Evolutionary conservation across 2,113 vertebrate genomes (phyloP), one percentile per base, ranked within the genome.

Genomic region (Rhinoderma darwinii): DNA sequence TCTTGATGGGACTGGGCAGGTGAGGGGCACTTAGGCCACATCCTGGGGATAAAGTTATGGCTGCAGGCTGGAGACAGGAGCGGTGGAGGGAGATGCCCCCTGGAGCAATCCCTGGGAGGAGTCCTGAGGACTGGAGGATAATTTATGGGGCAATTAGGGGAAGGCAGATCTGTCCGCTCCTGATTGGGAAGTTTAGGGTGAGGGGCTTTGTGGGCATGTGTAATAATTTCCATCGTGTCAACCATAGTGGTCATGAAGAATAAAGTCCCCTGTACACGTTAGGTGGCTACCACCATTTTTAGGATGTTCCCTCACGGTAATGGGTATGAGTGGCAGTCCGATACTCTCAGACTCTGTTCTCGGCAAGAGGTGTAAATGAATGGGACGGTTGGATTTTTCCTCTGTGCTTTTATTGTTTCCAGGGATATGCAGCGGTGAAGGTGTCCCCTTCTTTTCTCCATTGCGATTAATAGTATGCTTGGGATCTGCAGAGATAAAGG

Each of bases 21-120:
- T 85, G 54, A 18, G 61, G 56, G 63, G 25, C 30, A 51, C 30
- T 22, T 41, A 54, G 76, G 85, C 66, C 75, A 70, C 54, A 73
- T 81, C 63, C 77, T 70, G 85, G 66, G 66, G 77, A 41, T 87
- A 82, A 81, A 82, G 66, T 87, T 73, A 1, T n/a, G 56, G 85
- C 77, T 56, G 30, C 75, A 70, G 84, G 77, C 74, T 79, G 30
- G 35, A 39, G 51, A 18, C n/a, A 85, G 63, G 35, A 81, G 77
- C 76, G 25, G 63, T 70, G 61, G n/a, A 56, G 35, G n/a, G 22
- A 35, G 27, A 50, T 22, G 22, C 15, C 12, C 66, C 47, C 80
- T 51, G 63, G 30, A 72, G 66, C 59, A 15, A 7, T 83, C 22
- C 82, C 47, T 74, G 54, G 78, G 50, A 59, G 51, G 3, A 84